These are phyloP conservation scores for Hippoglossus hippoglossus DNA, from an alignment of 2,797 vertebrate species.

Conservation along the genomic window DNA sequence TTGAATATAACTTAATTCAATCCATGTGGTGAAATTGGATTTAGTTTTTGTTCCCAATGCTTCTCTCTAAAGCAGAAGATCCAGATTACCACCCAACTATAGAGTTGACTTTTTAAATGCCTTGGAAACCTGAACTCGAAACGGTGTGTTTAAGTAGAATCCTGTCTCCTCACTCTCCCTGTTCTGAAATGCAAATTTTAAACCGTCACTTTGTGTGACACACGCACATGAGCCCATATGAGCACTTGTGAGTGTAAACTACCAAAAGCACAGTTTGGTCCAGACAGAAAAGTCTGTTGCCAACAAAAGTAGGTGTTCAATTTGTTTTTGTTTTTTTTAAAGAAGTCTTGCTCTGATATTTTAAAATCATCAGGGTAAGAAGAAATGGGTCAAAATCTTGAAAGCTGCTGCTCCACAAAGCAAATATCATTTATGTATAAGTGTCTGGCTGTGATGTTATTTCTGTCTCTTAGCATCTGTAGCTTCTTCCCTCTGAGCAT, in stretches of 20 bases:
- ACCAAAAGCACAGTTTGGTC: background rate
- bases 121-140: background rate
- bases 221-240: background rate
- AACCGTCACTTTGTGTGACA: too few relatives aligned
- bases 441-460: constrained; percentile 16
- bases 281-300: background rate
- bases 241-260: background rate
- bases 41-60: too few relatives aligned
- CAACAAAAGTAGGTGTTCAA: background rate
- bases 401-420: constrained; percentile 42
- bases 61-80: background rate
- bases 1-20: background rate
- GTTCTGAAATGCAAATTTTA: background rate
- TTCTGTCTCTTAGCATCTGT: background rate
- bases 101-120: too few relatives aligned
- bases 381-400: constrained; percentile 61
- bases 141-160: background rate
- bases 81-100: too few relatives aligned
- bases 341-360: too few relatives aligned
- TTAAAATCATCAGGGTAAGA: background rate
- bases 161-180: background rate
- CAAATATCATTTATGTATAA: constrained; percentile 68
- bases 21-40: too few relatives aligned
- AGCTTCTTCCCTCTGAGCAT: background rate
- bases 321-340: too few relatives aligned